These are phyloP conservation scores for Oryzias javanicus DNA, from an alignment of 2,113 vertebrate genomes.

Conservation along the genomic window DNA sequence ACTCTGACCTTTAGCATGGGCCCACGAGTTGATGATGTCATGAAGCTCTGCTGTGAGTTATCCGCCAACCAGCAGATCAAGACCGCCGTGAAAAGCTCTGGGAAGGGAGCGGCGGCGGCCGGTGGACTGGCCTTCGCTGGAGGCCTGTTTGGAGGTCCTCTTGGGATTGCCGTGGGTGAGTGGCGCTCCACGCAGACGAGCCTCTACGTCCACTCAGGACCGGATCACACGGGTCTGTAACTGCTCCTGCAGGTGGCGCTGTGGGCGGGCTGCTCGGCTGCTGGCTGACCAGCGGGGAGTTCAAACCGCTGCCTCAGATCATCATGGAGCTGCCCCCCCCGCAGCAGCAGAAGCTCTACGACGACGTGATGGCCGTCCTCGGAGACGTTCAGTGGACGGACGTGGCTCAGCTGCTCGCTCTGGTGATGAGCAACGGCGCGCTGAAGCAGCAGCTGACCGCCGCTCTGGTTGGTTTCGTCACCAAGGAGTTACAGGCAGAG, in stretches of 20 bases:
- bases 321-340: constrained; percentile 83
- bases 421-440: constrained; percentile 82
- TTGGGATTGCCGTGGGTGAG: constrained; percentile 86
- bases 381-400: constrained; percentile 83
- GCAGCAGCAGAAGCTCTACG: constrained; percentile 81
- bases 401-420: constrained; percentile 73
- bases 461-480: constrained; percentile 79
- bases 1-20: constrained; percentile 72
- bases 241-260: constrained; percentile 79
- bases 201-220: not conserved
- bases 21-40: constrained; percentile 71
- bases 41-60: constrained; percentile 83
- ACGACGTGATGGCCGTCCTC: constrained; percentile 68
- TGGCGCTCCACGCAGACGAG: not conserved
- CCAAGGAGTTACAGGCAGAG: constrained; percentile 81
- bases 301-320: constrained; percentile 87
- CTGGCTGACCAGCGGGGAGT: constrained; percentile 85
- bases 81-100: constrained; percentile 80
- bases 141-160: constrained; percentile 84
- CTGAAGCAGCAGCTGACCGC: constrained; percentile 78
- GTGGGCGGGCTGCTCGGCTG: constrained; percentile 87
- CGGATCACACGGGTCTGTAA: not conserved
- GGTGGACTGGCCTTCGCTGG: constrained; percentile 83
- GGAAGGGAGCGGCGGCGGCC: constrained; percentile 78
- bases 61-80: constrained; percentile 80